phyloP scores from a whole-genome alignment of 2,888 invertebrate genomes.

The Sipha maydis region DNA sequence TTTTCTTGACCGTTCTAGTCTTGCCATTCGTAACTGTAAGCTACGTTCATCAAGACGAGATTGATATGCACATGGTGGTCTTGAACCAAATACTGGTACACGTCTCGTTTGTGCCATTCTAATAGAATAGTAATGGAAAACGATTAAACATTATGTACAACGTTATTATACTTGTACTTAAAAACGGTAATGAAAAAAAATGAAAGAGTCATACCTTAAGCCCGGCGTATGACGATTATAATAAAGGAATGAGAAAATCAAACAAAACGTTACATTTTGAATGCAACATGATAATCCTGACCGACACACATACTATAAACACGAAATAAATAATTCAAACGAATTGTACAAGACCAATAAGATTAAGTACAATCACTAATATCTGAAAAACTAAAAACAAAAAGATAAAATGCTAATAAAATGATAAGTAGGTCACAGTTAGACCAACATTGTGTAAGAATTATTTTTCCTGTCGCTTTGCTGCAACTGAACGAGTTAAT shows the following conservation, averaged over 20 bases:
- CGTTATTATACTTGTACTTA: neutral
- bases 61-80: constrained; percentile 81
- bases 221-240: neutral
- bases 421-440: constrained; percentile 60
- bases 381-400: constrained; percentile 4
- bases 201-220: neutral
- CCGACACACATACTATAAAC: neutral
- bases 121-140: neutral
- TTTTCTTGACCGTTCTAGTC: constrained; percentile 79
- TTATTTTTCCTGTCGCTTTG: neutral
- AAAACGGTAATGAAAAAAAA: neutral
- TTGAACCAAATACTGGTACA: constrained; percentile 77
- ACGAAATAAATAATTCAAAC: too few species aligned
- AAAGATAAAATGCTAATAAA: constrained; percentile 31
- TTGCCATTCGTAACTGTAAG: constrained; percentile 73
- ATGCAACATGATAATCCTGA: neutral
- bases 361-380: neutral
- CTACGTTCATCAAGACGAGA: constrained; percentile 80
- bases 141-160: neutral
- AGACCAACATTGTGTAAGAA: constrained; percentile 20
- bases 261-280: neutral
- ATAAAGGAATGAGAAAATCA: neutral
- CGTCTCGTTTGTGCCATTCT: constrained; percentile 79
- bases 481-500: neutral
- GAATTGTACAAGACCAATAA: too few species aligned